Conservation (phyloP, 2,113 vertebrate genomes). For the Menura novaehollandiae region DNA sequence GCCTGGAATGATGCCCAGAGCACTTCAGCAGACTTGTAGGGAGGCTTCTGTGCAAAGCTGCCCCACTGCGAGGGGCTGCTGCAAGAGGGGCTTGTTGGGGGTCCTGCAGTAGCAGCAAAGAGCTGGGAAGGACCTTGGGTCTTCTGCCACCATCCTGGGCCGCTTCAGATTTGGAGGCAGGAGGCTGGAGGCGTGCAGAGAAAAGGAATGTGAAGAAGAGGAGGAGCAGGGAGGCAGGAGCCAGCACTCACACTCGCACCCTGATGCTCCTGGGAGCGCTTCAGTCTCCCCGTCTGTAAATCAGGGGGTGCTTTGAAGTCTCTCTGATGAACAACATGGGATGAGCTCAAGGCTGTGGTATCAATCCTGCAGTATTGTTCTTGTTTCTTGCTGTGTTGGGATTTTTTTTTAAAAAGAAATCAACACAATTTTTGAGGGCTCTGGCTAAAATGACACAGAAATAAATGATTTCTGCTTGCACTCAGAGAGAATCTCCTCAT, state of each 20-base stretch:
- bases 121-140: not conserved
- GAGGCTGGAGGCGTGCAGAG: not conserved
- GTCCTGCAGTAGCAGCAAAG: not conserved
- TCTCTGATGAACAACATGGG: not conserved
- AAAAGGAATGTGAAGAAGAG: not conserved
- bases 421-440: not conserved
- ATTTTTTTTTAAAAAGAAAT: not conserved
- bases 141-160: not conserved
- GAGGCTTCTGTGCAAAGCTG: not conserved
- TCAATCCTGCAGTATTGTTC: not conserved
- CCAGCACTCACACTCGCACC: not conserved
- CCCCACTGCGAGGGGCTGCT: rapidly evolving
- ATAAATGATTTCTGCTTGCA: not conserved
- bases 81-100: not conserved
- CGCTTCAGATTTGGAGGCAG: not conserved
- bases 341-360: not conserved
- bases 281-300: not conserved
- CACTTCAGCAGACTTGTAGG: rapidly evolving
- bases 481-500: not conserved
- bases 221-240: not conserved
- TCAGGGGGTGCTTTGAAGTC: not conserved
- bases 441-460: not conserved
- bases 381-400: not conserved
- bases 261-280: not conserved
- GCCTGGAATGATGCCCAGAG: not conserved